Base-by-base conservation (phyloP, 2,888 invertebrate species). In the Lasioglossum vierecki region DNA sequence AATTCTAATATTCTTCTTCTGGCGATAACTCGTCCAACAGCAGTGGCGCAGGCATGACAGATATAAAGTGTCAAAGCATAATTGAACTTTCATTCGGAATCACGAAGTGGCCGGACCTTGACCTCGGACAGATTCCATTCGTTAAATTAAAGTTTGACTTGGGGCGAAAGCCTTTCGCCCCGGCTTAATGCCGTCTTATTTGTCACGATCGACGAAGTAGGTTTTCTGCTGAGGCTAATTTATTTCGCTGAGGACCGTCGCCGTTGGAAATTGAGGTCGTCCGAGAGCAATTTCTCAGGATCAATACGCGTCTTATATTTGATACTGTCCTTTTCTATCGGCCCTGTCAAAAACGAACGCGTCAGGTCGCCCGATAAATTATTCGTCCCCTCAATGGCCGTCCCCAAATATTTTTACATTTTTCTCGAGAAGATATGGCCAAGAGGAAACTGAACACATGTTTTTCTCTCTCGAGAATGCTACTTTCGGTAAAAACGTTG, bases 201-300 rank as follows among this genome's bases (percentile, higher is more conserved):
- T 71, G 60, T 76, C 63, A 80, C 63, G 63, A 80, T 76, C 35
- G 75, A 30, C 26, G 39, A 39, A 70, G 53, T n/a, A 22, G 74
- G n/a, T 63, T 39, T 41, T 68, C 39, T 18, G 30, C 46, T 18
- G 68, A 15, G 82, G 66, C 53, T 78, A 46, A 82, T 82, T 79
- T 73, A 41, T 82, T 68, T 74, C 5, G 35, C 74, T 11, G 39
- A 18, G 79, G 53, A 73, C 35, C 22, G 83, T 72, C 76, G 60
- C n/a, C 22, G 76, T 76, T 22, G 30, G 53, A 35, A 53, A 78
- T 78, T 53, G 73, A 72, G 82, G 72, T 73, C 49, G 66, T 66
- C 78, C 53, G 53, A 63, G 35, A 66, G 39, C 78, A 78, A 82
- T 82, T 82, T 82, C 66, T 78, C 66, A 35, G 73, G 73, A 73